Evolutionary conservation across 1,140 invertebrate species (phyloP).

Genomic region (Achroia grisella): DNA sequence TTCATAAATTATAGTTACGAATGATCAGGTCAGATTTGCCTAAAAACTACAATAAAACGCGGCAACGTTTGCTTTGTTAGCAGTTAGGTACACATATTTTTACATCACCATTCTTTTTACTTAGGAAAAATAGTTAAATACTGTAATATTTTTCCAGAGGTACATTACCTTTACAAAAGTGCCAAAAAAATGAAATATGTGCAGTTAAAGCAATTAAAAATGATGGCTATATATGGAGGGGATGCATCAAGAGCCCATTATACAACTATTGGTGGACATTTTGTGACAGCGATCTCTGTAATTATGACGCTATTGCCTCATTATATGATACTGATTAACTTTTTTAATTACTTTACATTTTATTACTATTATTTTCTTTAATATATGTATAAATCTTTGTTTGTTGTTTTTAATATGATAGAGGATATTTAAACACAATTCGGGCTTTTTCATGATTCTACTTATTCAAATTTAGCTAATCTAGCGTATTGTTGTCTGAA

Average conservation of each 20-base stretch:
- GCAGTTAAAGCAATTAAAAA: slow-evolving; percentile 37
- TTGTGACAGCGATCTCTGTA: slow-evolving; percentile 44
- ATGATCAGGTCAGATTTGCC: no score
- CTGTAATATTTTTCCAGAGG: slow-evolving; percentile 14
- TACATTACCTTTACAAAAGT: slow-evolving; percentile 29
- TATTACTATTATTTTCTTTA: no score
- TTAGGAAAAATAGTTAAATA: no score
- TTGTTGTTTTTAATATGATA: neutral
- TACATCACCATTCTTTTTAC: no score
- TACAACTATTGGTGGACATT: slow-evolving; percentile 52
- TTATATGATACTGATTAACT: slow-evolving; percentile 24
- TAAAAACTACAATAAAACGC: no score
- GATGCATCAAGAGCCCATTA: slow-evolving; percentile 34
- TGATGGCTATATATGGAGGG: slow-evolving; percentile 46
- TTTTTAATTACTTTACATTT: neutral
- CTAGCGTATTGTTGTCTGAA: no score
- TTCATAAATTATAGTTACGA: no score
- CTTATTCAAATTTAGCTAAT: no score
- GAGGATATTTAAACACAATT: no score
- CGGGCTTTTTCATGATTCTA: no score
- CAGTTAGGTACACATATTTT: no score
- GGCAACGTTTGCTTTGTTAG: no score
- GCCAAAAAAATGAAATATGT: slow-evolving; percentile 40
- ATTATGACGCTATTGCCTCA: slow-evolving; percentile 30
- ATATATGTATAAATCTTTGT: neutral